These are phyloP conservation scores for Tetramorium bicarinatum DNA, from an alignment of 2,888 invertebrate genomes.

Conservation along the genomic window DNA sequence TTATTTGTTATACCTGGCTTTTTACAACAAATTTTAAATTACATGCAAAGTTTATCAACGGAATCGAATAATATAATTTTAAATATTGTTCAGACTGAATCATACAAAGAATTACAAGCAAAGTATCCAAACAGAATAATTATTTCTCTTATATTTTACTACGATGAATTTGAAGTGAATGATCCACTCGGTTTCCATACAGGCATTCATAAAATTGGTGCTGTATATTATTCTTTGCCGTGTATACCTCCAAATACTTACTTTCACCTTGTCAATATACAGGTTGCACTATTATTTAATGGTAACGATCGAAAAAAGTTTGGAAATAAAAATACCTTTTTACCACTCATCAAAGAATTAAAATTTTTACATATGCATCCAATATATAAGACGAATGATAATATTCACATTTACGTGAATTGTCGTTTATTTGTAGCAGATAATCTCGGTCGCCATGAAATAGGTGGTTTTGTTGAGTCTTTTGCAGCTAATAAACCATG, in stretches of 20 bases:
- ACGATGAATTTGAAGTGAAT: slow-evolving; percentile 17
- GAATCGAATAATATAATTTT: slow-evolving; percentile 22
- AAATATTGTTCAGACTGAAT: slow-evolving; percentile 28
- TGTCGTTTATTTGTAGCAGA: slow-evolving; percentile 58
- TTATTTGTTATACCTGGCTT: slow-evolving; percentile 19
- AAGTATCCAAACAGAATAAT: slow-evolving; percentile 11
- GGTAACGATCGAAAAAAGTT: slow-evolving; percentile 21
- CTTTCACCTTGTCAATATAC: slow-evolving; percentile 9
- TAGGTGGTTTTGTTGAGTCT: slow-evolving; percentile 44
- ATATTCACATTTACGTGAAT: slow-evolving; percentile 52
- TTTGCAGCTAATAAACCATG: slow-evolving; percentile 58
- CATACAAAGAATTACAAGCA: slow-evolving; percentile 12
- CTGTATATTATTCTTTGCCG: slow-evolving; percentile 1
- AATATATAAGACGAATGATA: slow-evolving; percentile 14
- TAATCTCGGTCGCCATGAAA: slow-evolving; percentile 63
- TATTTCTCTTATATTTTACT: slow-evolving; percentile 21
- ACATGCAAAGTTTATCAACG: slow-evolving; percentile 21
- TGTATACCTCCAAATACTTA: slow-evolving; percentile 12
- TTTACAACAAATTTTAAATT: slow-evolving; percentile 31
- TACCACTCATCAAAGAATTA: slow-evolving; percentile 45
- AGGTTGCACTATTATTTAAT: slow-evolving; percentile 56
- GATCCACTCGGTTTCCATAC: neutral
- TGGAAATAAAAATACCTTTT: slow-evolving; percentile 34
- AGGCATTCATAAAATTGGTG: slow-evolving; percentile 5
- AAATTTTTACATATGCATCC: slow-evolving; percentile 21